Evolutionary conservation across 2,113 vertebrate species (phyloP).

Genomic region (Notothenia coriiceps): DNA sequence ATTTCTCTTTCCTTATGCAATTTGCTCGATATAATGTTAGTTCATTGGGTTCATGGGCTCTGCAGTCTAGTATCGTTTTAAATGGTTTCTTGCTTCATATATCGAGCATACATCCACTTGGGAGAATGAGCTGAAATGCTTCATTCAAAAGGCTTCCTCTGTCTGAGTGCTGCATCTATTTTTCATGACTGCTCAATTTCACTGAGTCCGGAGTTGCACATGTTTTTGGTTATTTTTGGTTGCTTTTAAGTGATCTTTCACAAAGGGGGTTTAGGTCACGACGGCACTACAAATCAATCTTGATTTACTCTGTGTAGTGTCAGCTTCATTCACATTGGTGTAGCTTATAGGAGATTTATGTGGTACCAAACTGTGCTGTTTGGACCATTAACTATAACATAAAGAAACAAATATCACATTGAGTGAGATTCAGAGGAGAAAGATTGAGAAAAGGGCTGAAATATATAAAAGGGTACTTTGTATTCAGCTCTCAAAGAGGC

Average conservation of each 20-base stretch:
- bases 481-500: slow-evolving; percentile 17
- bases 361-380: not conserved
- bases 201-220: slow-evolving; percentile 3
- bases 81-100: not conserved
- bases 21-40: not conserved
- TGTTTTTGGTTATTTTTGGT: slow-evolving; percentile 35
- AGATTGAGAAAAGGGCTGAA: not conserved
- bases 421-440: not conserved
- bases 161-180: slow-evolving; percentile 58
- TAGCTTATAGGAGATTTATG: not conserved
- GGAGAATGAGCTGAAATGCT: slow-evolving; percentile 18
- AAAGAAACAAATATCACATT: not conserved
- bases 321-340: not conserved
- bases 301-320: not conserved
- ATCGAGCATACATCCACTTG: slow-evolving; percentile 11
- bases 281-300: not conserved
- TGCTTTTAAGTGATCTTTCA: slow-evolving; percentile 39
- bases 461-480: slow-evolving; percentile 7
- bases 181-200: slow-evolving; percentile 63
- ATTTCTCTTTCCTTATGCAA: not conserved
- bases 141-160: slow-evolving; percentile 22
- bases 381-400: not conserved
- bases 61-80: not conserved
- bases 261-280: slow-evolving; percentile 9
- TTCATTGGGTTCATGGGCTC: not conserved